Evolutionary conservation across 2,113 vertebrate genomes (phyloP).

Genomic region (Hipposideros armiger): DNA sequence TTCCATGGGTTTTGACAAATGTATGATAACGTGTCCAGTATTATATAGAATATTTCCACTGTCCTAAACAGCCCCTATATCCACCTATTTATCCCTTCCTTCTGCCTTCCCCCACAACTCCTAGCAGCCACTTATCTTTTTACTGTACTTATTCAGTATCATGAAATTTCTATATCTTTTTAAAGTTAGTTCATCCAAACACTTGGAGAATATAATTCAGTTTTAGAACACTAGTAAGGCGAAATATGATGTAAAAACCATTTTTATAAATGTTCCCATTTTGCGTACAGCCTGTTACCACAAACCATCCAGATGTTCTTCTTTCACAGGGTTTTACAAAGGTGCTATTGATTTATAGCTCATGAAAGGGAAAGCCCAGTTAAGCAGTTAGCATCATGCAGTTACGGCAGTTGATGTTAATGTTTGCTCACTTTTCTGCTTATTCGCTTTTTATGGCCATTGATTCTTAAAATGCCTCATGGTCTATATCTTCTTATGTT

Average conservation of each 20-base stretch:
- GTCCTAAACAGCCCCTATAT: neutral
- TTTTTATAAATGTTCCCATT: neutral
- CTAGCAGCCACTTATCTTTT: neutral
- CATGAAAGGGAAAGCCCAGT: neutral
- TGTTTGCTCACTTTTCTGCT: neutral
- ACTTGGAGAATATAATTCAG: neutral
- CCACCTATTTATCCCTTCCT: neutral
- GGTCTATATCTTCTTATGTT: neutral
- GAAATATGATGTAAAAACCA: neutral
- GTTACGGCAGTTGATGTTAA: neutral
- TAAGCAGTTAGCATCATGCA: neutral
- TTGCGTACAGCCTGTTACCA: slow-evolving; percentile 3
- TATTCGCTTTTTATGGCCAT: neutral
- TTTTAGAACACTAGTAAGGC: neutral
- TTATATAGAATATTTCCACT: neutral
- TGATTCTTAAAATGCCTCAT: slow-evolving; percentile 8
- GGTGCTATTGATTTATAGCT: neutral
- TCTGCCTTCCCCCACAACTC: neutral
- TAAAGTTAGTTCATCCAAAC: neutral
- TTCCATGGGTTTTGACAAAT: neutral
- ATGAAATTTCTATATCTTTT: neutral
- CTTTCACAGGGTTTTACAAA: slow-evolving; percentile 16
- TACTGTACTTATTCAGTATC: neutral
- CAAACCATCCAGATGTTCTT: neutral
- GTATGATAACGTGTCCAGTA: neutral